Conservation (phyloP, 1,140 invertebrate genomes). For the Macrobrachium rosenbergii region DNA sequence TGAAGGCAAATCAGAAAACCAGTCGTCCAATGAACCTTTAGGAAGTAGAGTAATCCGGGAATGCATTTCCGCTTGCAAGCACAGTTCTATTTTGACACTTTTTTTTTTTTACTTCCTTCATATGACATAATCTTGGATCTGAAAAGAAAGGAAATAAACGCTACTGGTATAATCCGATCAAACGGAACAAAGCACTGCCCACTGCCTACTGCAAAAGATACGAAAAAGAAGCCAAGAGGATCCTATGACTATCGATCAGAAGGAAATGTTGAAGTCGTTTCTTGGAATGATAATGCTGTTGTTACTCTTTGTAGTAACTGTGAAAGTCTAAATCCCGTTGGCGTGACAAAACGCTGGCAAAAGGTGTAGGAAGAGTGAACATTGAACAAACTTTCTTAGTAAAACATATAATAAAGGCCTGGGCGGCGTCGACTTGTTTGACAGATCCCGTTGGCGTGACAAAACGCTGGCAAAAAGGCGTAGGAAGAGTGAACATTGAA, state of each 20-base stretch:
- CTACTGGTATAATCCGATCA: no score
- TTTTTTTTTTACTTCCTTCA: no score
- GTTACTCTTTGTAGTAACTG: conserved; percentile 4
- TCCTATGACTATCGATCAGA: conserved; percentile 11
- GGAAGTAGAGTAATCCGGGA: conserved; percentile 7
- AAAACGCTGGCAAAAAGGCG: no score
- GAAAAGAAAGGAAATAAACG: no score
- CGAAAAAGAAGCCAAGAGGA: conserved; percentile 16
- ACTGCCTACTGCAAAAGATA: conserved; percentile 3
- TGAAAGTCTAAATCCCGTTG: no score
- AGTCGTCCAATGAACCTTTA: background rate
- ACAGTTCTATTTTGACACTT: no score
- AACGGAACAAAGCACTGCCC: background rate
- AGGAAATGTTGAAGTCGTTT: conserved; percentile 9
- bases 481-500: no score
- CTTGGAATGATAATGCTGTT: background rate
- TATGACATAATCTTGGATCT: no score
- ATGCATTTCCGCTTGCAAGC: background rate
- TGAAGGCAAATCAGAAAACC: background rate
- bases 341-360: no score
- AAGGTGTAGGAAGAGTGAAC: background rate
- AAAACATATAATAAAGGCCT: no score
- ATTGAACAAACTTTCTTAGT: background rate
- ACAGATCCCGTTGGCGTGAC: no score
- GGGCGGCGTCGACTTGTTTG: no score